A percentile compares a stretch with the other conserved stretches of the same genome.
Conservation (phyloP, 2,888 invertebrate genomes). For the Heliconius ismenius region DNA sequence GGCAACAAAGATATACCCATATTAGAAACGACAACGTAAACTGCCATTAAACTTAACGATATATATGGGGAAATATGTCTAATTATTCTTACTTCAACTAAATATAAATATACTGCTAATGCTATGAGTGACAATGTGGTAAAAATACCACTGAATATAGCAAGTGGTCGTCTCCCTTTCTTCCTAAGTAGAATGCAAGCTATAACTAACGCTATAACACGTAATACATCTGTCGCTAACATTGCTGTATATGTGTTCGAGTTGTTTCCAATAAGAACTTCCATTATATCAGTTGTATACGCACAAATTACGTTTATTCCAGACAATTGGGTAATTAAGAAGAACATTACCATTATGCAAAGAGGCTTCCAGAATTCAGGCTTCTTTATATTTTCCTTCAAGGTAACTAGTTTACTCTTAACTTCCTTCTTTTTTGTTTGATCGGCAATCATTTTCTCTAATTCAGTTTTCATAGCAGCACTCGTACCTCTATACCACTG, state of each 20-base stretch:
- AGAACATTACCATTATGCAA: conserved; percentile 83
- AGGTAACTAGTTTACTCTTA: conserved; percentile 61
- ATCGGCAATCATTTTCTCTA: conserved; percentile 75
- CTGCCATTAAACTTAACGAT: conserved; percentile 78
- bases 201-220: conserved; percentile 82
- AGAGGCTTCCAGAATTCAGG: conserved; percentile 84
- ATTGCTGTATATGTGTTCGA: conserved; percentile 83
- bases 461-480: conserved; percentile 71
- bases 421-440: conserved; percentile 60
- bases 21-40: conserved; percentile 82
- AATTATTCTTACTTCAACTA: conserved; percentile 56
- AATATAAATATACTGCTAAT: conserved; percentile 76
- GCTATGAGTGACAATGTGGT: conserved; percentile 82
- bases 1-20: conserved; percentile 85
- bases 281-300: conserved; percentile 85
- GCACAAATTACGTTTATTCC: conserved; percentile 88
- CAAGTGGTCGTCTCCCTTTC: conserved; percentile 84
- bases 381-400: conserved; percentile 69
- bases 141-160: conserved; percentile 83
- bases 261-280: conserved; percentile 78
- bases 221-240: conserved; percentile 84
- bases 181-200: conserved; percentile 83
- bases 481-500: conserved; percentile 83
- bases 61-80: conserved; percentile 60
- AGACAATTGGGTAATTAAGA: conserved; percentile 85